Evolutionary conservation across 2,113 vertebrate genomes (phyloP), one percentile per base, ranked within the genome.

Genomic region (Eonycteris spelaea): DNA sequence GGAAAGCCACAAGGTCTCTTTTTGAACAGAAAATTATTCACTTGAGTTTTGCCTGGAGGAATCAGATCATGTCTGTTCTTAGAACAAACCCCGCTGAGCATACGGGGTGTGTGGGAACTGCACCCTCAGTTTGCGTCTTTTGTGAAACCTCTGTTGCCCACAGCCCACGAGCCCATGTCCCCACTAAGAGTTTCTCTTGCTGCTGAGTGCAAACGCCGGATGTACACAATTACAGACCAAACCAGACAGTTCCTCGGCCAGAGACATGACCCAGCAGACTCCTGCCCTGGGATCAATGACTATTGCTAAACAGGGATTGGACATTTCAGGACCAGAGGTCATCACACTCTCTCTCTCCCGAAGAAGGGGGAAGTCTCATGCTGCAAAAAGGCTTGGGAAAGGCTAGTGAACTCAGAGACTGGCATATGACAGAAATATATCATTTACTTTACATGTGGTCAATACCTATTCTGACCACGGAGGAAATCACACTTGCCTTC

Each of bases 121-220:
- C 8, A 6, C n/a, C 7, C 63, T 45, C 75, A 1, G 1, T 2
- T 13, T 24, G 6, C 35, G 5, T 11, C 51, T 80, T 61, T 26
- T 0, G 0, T 3, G n/a, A 51, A 5, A 10, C 43, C 24, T 43
- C 51, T 7, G 1, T 40, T 26, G 33, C 19, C 35, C 5, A 12
- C 11, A 28, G 57, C 24, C 6, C 8, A 2, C 0, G 51, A 77
- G 26, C 14, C 59, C n/a, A 6, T 6, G 45, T 35, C 4, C 51
- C 65, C 2, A 4, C 21, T 79, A 4, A 38, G 53, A 13, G 40
- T 33, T 43, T 70, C 86, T 38, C 3, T 51, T 33, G 26, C 68
- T 13, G 18, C 5, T 61, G 51, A 14, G 2, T 12, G 45, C 5
- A 3, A 2, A 3, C 0, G 1, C 53, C 48, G 3, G 6, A 4